A percentile compares a stretch with the other conserved stretches of the same genome.
Evolutionary conservation across 1,140 invertebrate species (phyloP).

Genomic region (Neodiprion virginianus): DNA sequence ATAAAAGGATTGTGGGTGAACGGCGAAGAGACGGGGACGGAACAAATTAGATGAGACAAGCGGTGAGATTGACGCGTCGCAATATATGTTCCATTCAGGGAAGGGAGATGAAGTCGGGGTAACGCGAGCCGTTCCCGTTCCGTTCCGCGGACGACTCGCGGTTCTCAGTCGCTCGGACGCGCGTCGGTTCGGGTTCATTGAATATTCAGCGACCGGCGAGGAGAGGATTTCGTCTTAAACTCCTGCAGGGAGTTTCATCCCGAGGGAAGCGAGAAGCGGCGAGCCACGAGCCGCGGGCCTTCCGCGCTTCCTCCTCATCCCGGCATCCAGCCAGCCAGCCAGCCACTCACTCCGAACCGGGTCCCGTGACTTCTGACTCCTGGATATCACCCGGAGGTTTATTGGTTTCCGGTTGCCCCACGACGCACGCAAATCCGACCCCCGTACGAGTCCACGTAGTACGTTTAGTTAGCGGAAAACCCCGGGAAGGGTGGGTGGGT

Average conservation of each 20-base stretch:
- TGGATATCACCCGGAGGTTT: constrained; percentile 45
- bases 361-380: constrained; percentile 23
- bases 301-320: background rate
- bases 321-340: constrained; percentile 25
- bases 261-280: constrained; percentile 30
- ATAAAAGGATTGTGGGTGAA: no score
- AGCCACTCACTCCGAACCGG: constrained; percentile 35
- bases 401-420: constrained; percentile 48
- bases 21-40: background rate
- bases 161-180: background rate
- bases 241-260: constrained; percentile 28
- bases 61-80: constrained; percentile 26
- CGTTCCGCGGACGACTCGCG: background rate
- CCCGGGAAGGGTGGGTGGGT: background rate
- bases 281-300: background rate
- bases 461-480: constrained; percentile 20
- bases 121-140: constrained; percentile 34
- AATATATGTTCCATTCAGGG: constrained; percentile 28
- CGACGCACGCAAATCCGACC: constrained; percentile 20
- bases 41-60: constrained; percentile 5
- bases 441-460: background rate
- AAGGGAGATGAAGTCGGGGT: constrained; percentile 30
- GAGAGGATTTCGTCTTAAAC: constrained; percentile 49
- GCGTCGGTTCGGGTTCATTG: constrained; percentile 43
- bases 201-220: constrained; percentile 50